Evolutionary conservation across 2,888 invertebrate species (phyloP).

Genomic region (Lochmaea crataegi): DNA sequence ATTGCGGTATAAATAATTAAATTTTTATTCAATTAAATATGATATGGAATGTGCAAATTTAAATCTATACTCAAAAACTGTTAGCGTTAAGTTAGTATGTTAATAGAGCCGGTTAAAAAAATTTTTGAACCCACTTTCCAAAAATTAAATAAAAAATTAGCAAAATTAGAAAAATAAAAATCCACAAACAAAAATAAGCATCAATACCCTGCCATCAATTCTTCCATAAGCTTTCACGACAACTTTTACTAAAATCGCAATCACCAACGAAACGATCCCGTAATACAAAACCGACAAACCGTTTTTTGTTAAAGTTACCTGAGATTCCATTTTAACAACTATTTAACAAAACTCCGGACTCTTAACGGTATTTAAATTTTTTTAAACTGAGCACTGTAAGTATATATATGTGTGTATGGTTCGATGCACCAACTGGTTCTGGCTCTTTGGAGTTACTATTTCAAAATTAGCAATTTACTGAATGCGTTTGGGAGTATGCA

Average conservation of each 20-base stretch:
- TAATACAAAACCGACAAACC: conserved; percentile 59
- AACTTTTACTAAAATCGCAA: conserved; percentile 61
- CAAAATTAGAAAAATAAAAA: conserved; percentile 23
- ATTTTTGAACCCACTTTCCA: not conserved
- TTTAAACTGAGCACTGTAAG: conserved; percentile 19
- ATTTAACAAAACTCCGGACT: conserved; percentile 26
- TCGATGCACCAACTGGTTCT: conserved; percentile 20
- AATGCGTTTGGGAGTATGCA: conserved; percentile 55
- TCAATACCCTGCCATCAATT: conserved; percentile 57
- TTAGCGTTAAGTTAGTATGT: not conserved
- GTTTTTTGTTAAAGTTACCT: conserved; percentile 61
- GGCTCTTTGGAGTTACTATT: conserved; percentile 36
- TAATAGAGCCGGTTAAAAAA: not conserved
- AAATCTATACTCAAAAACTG: not conserved
- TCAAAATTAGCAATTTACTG: conserved; percentile 56
- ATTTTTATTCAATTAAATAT: too few relatives aligned
- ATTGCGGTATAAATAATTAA: too few relatives aligned
- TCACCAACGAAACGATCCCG: conserved; percentile 59
- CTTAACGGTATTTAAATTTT: conserved; percentile 5
- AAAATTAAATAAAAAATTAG: conserved; percentile 12
- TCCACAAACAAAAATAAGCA: conserved; percentile 37
- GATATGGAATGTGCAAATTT: too few relatives aligned
- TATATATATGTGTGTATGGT: conserved; percentile 12
- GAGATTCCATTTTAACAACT: conserved; percentile 55
- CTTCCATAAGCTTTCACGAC: conserved; percentile 59